Evolutionary conservation across 2,113 vertebrate genomes (phyloP), one percentile per base, ranked within the genome.

Genomic region (Lucifuga dentata): DNA sequence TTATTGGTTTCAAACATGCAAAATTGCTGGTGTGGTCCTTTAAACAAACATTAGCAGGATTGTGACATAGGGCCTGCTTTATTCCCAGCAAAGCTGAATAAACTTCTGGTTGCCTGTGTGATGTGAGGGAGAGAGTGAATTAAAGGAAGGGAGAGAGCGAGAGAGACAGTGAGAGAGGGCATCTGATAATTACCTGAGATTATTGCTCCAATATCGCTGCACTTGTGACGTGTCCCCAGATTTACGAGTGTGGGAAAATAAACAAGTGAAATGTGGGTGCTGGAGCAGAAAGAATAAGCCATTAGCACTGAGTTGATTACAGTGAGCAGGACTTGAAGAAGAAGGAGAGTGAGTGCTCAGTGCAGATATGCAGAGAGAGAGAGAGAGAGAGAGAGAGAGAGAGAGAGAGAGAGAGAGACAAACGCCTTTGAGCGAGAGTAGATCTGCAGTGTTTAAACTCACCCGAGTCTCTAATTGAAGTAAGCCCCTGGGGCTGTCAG

Each of bases 211-310:
- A 98, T 98, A 97, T 97, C 95, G 92, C 95, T 91, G 94, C 92
- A 93, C 94, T 95, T 95, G 89, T 95, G 95, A 97, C 96, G 94
- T 91, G 93, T 88, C 91, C 89, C 93, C 94, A 96, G 95, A 98
- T 98, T 98, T 98, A 96, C 95, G 94, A 96, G 94, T 95, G 91
- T 93, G 92, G 93, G 93, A 96, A 98, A 98, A 97, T 97, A 98
- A 98, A 98, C 95, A 97, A 97, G 96, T 97, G 95, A 96, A 98
- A 96, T 97, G 96, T 95, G 96, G 94, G 94, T 96, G 96, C 94
- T 97, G 95, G 94, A 98, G 96, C 98, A 98, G 96, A 98, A 98
- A 99, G 94, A 98, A 96, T 95, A 98, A 96, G 94, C 96, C 95
- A 97, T 98, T 98, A 96, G 90, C 93, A 95, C 92, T 94, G 95